phyloP scores from a whole-genome alignment of 2,888 invertebrate species.

The Orthosia cruda region DNA sequence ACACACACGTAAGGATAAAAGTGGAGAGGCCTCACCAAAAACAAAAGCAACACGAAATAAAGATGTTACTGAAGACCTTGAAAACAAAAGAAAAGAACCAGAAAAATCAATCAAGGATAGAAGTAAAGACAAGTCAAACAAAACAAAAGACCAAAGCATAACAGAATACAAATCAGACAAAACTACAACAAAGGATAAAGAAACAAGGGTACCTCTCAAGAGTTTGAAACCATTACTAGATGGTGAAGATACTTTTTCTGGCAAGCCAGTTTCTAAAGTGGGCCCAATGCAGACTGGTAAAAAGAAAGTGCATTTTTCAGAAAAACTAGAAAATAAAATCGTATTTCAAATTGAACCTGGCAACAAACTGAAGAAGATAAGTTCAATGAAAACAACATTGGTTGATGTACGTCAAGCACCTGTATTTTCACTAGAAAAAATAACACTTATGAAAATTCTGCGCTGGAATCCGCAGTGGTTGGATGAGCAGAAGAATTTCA shows the following conservation, averaged over 20 bases:
- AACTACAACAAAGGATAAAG: conserved; percentile 54
- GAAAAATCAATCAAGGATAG: conserved; percentile 58
- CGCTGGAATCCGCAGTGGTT: conserved; percentile 94
- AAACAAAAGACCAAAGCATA: conserved; percentile 53
- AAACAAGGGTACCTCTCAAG: conserved; percentile 77
- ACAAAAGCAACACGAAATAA: conserved; percentile 42
- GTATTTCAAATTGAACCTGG: conserved; percentile 86
- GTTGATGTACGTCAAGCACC: conserved; percentile 80
- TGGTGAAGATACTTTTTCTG: conserved; percentile 73
- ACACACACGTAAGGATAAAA: conserved; percentile 60
- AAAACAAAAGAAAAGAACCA: conserved; percentile 60
- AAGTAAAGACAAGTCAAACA: conserved; percentile 53
- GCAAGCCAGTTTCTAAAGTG: conserved; percentile 83
- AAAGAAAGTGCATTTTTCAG: conserved; percentile 84
- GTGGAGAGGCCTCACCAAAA: conserved; percentile 53
- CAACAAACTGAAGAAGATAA: conserved; percentile 84
- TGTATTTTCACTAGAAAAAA: conserved; percentile 83
- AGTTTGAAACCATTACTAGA: conserved; percentile 79
- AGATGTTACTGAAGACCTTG: conserved; percentile 54
- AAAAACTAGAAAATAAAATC: too few species aligned
- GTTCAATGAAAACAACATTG: conserved; percentile 78
- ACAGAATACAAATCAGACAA: conserved; percentile 46
- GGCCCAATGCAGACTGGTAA: conserved; percentile 77
- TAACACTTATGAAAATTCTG: conserved; percentile 91
- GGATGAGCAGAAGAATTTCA: conserved; percentile 88